Conservation (phyloP, 35 echinoderm and acorn worm species). For the Hemicentrotus pulcherrimus region DNA sequence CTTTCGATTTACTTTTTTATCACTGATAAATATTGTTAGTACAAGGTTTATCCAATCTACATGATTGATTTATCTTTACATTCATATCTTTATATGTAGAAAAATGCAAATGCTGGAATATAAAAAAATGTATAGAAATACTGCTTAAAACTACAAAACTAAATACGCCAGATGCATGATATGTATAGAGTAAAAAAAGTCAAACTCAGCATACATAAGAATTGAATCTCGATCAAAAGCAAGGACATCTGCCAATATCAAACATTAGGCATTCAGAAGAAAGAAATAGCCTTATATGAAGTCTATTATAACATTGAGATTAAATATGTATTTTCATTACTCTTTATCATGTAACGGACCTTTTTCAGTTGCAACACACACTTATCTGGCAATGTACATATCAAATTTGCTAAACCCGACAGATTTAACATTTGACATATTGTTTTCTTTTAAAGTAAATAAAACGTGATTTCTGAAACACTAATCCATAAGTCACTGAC, state of each 20-base stretch:
- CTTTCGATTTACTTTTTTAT: not conserved
- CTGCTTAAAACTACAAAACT: not conserved
- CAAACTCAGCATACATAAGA: not conserved
- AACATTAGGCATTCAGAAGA: not conserved
- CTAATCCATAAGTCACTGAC: not conserved
- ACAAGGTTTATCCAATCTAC: not conserved
- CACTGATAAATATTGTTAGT: not conserved
- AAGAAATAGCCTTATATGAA: not conserved
- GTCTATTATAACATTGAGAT: not conserved
- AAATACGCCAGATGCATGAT: not conserved
- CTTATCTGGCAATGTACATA: too few species aligned
- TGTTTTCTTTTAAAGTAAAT: not conserved
- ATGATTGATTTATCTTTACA: not conserved
- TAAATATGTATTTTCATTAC: not conserved
- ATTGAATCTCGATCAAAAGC: not conserved
- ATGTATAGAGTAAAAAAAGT: not conserved
- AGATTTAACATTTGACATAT: not conserved
- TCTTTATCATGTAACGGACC: not conserved
- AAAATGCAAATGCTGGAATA: conserved; percentile 4
- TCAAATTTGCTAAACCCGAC: not conserved
- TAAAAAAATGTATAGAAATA: not conserved
- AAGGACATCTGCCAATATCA: not conserved
- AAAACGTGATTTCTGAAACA: not conserved
- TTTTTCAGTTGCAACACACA: not conserved
- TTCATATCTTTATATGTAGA: not conserved